Evolutionary conservation across 2,113 vertebrate species (phyloP).

Genomic region (Trichomycterus rosablanca): DNA sequence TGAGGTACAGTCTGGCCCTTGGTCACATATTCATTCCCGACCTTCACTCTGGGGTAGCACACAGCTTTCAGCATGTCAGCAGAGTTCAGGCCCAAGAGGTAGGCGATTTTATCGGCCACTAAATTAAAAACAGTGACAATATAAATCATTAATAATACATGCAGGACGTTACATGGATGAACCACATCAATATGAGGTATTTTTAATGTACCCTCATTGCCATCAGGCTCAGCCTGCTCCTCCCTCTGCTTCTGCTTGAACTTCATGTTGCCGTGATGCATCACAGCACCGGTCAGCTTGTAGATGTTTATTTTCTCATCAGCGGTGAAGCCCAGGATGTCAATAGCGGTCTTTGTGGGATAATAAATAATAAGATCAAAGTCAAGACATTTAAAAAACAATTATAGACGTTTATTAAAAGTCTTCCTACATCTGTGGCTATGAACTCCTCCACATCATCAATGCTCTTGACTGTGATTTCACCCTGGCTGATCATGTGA

Average conservation of each 20-base stretch:
- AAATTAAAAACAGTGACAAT: neutral
- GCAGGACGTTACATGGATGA: neutral
- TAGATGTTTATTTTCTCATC: conserved; percentile 65
- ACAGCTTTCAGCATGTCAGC: conserved; percentile 43
- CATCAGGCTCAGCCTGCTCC: conserved; percentile 85
- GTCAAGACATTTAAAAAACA: too few relatives aligned
- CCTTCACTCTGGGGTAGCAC: conserved; percentile 44
- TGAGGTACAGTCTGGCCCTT: conserved; percentile 47
- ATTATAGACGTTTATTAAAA: too few relatives aligned
- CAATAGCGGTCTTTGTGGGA: conserved; percentile 60
- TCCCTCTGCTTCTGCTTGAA: conserved; percentile 80
- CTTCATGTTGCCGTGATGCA: conserved; percentile 33
- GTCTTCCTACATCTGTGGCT: conserved; percentile 78
- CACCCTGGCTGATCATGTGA: conserved; percentile 80
- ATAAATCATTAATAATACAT: neutral
- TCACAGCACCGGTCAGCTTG: conserved; percentile 61
- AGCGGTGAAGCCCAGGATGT: conserved; percentile 58
- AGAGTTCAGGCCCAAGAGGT: conserved; percentile 47
- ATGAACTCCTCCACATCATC: conserved; percentile 83
- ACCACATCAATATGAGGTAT: too few relatives aligned
- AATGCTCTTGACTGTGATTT: conserved; percentile 83
- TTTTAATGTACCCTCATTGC: conserved; percentile 76
- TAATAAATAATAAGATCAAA: neutral
- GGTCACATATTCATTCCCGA: conserved; percentile 45
- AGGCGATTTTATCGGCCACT: conserved; percentile 42